These are phyloP conservation scores for Sceloporus undulatus DNA, from an alignment of 2,113 vertebrate genomes.

Conservation along the genomic window DNA sequence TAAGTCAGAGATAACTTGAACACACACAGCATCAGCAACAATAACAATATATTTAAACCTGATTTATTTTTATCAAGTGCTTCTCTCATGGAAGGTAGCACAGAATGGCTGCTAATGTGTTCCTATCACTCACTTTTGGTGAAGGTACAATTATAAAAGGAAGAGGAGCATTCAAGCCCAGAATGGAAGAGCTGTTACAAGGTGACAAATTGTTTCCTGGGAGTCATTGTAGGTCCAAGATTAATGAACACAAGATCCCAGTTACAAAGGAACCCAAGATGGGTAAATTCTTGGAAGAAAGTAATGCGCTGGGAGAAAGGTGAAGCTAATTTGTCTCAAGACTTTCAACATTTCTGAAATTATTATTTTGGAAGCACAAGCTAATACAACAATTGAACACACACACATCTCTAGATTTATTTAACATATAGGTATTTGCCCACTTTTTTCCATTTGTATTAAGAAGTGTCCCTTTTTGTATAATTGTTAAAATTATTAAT, in stretches of 20 bases:
- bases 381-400: neutral
- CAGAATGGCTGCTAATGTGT: neutral
- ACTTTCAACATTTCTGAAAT: neutral
- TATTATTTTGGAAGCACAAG: neutral
- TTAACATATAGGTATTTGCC: neutral
- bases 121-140: neutral
- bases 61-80: neutral
- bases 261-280: neutral
- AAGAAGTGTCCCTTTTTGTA: neutral
- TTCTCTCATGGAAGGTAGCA: neutral
- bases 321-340: neutral
- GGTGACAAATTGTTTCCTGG: constrained; percentile 28
- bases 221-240: neutral
- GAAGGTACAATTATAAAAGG: constrained; percentile 32
- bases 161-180: neutral
- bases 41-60: no score
- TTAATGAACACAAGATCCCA: constrained; percentile 1
- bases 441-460: constrained; percentile 12
- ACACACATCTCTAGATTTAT: no score
- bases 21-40: no score
- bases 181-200: neutral
- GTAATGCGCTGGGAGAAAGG: neutral
- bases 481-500: constrained; percentile 19
- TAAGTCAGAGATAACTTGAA: no score
- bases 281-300: neutral